Evolutionary conservation across 2,888 invertebrate genomes (phyloP).

Genomic region (Bursaphelenchus okinawaensis): DNA sequence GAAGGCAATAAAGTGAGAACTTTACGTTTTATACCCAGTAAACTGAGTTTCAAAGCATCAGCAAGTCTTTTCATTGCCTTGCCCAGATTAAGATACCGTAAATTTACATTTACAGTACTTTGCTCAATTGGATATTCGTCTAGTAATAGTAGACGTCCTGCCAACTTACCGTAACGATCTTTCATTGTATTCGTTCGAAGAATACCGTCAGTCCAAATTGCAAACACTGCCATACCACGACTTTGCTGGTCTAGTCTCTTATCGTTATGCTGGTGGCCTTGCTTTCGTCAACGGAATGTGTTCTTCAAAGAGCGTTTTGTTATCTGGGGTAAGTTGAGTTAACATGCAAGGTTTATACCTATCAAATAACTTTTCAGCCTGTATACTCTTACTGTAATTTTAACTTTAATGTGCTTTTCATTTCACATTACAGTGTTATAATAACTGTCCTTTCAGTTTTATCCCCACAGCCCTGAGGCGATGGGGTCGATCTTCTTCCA

Average conservation of each 20-base stretch:
- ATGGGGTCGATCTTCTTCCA: slow-evolving; percentile 57
- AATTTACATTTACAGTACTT: slow-evolving; percentile 39
- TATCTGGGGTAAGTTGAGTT: slow-evolving; percentile 20
- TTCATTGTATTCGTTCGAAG: slow-evolving; percentile 48
- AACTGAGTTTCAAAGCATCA: no score
- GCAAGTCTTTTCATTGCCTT: no score
- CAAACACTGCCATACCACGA: slow-evolving; percentile 48
- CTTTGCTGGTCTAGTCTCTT: slow-evolving; percentile 47
- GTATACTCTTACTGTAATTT: background rate
- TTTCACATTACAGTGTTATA: no score
- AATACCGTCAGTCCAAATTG: slow-evolving; percentile 37
- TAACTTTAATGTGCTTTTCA: no score
- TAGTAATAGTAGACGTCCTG: slow-evolving; percentile 48
- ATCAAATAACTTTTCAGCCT: no score
- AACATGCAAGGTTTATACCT: no score
- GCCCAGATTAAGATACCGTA: background rate
- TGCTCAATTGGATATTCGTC: slow-evolving; percentile 45
- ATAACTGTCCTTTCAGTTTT: slow-evolving; percentile 55
- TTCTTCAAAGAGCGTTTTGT: slow-evolving; percentile 41
- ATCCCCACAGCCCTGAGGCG: slow-evolving; percentile 53
- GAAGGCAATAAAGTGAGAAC: slow-evolving; percentile 45
- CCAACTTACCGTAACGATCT: slow-evolving; percentile 48
- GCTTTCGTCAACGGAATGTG: slow-evolving; percentile 55
- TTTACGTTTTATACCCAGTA: no score
- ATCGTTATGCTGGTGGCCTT: slow-evolving; percentile 52